Base-by-base conservation (phyloP, 1,140 invertebrate genomes). In the Paralvinella palmiformis region DNA sequence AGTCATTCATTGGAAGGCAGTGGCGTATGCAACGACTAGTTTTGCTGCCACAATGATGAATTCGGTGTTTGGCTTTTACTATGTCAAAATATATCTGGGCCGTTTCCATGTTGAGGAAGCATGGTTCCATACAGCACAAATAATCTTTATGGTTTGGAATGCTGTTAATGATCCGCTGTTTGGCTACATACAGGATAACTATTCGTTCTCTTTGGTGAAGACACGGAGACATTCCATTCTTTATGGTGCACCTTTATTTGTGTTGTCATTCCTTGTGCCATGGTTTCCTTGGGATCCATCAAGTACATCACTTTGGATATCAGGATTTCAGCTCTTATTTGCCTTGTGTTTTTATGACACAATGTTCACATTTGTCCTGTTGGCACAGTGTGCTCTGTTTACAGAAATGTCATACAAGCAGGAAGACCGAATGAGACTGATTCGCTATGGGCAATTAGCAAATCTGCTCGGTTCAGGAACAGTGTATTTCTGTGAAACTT, bases 141-240 rank as follows among this genome's bases (percentile, higher is more conserved):
- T 78, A 7, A 55, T 83, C 10, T 82, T 76, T 60, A 68, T 83
- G 66, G 44, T 82, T 6, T 83, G 82, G 82, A 83, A 83, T 68
- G 75, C 82, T 0, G 68, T 83, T 35, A 83, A 83, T 63, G 81
- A 83, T 62, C 82, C 81, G 5, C 60, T 82, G 41, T 82, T 83
- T 69, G 81, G 79, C 17, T 81, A 81, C 61, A 63, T 73, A 5
- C 77, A 80, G 60, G 79, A 80, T 64, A 74, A 68, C 32, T 68
- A 69, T n/a, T 66, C 65, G 5, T 69, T 62, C 32, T 41, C 61
- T 48, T 79, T 78, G 66, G 71, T 82, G 20, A 77, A 69, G 37
- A 77, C 73, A 31, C 67, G 82, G 5, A 50, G 74, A 22, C 69
- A 76, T 33, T 73, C 75, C 31, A 79, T 83, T 59, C 68, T 76